Evolutionary conservation across 2,797 vertebrate species (phyloP), one percentile per base, ranked within the genome.

Genomic region (Percopsis omiscomaycus): DNA sequence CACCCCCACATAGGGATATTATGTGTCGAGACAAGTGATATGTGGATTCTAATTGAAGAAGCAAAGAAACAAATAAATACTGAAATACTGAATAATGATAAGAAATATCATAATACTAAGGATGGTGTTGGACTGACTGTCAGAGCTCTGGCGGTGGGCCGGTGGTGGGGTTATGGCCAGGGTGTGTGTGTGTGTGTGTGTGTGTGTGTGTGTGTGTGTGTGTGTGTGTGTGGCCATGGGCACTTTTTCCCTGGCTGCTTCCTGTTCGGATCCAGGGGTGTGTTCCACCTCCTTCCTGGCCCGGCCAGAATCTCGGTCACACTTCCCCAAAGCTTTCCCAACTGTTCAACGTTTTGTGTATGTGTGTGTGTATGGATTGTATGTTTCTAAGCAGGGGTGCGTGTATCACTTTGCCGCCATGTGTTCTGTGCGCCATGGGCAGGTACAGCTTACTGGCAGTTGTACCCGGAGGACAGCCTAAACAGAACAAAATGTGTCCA

Each of bases 261-360:
- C 89, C 89, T 80, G 78, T 84, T 89, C 79, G 77, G 79, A 86
- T 80, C 66, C 75, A 89, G 77, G 85, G 86, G 89, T 83, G 90
- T 87, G 84, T 89, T 86, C 81, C 76, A 60, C 65, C 79, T 87
- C 71, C 87, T 91, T 91, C 90, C 89, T 81, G 69, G 46, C 46
- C 15, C 69, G 70, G 79, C 78, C 79, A 82, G 64, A 82, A 86
- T 87, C 88, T 78, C 27, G 45, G 70, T 84, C 82, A 83, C 77
- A 77, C 82, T 91, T 90, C 86, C 83, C 84, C 59, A 69, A 73
- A 66, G 71, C 80, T 81, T 83, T 85, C 79, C 82, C 81, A 29
- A 68, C 60, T 62, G 28, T 50, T 70, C 44, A 77, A 81, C 69
- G 51, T 57, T 52, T 61, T 48, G 49, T 5, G 11, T 44, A 2